Evolutionary conservation across 2,888 invertebrate species (phyloP).

Genomic region (Malthinus seriepunctatus): DNA sequence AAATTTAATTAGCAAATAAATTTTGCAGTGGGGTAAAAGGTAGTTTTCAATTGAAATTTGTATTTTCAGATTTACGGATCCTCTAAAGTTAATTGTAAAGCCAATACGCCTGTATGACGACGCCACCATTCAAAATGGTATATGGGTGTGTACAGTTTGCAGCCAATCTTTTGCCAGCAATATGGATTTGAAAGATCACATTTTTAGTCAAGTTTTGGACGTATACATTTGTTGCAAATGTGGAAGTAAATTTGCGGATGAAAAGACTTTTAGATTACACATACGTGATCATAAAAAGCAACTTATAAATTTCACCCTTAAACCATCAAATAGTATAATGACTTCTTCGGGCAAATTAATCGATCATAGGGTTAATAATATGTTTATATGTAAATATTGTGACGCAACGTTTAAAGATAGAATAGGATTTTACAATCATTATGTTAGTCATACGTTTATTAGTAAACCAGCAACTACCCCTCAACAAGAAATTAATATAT

Average conservation of each 20-base stretch:
- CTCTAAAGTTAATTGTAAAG: slow-evolving; percentile 3
- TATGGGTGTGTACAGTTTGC: slow-evolving; percentile 13
- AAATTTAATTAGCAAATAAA: too few species aligned
- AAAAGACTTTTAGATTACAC: slow-evolving; percentile 12
- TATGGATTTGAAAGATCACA: slow-evolving; percentile 9
- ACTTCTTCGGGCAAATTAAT: slow-evolving; percentile 13
- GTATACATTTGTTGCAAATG: slow-evolving; percentile 17
- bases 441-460: slow-evolving; percentile 8
- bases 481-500: not conserved
- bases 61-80: slow-evolving; percentile 17
- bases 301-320: not conserved
- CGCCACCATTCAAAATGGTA: not conserved
- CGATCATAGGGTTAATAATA: slow-evolving; percentile 15
- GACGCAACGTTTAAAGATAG: slow-evolving; percentile 14
- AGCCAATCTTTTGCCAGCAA: not conserved
- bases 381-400: slow-evolving; percentile 23
- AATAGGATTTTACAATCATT: slow-evolving; percentile 20
- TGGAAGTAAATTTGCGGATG: slow-evolving; percentile 16
- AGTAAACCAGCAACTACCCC: not conserved
- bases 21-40: too few species aligned
- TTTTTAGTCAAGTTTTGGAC: slow-evolving; percentile 5
- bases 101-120: not conserved
- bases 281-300: slow-evolving; percentile 8
- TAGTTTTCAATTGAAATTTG: too few species aligned
- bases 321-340: not conserved